Base-by-base conservation (phyloP, 2,113 vertebrate genomes). In the Serilophus lunatus region DNA sequence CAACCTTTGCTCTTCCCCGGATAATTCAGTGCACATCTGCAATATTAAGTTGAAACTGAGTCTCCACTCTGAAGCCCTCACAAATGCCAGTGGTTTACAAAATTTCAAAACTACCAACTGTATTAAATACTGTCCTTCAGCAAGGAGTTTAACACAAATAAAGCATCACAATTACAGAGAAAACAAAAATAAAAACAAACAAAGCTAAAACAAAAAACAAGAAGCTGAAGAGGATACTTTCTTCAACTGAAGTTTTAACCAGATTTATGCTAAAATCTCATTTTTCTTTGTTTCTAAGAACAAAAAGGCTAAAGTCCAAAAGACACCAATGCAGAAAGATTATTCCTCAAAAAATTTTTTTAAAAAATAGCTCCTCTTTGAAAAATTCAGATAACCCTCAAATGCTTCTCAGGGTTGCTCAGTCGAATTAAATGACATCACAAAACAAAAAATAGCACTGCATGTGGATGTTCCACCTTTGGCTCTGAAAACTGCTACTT, bases 1-100 rank as follows among this genome's bases (percentile, higher is more conserved):
- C 96, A 98, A 92, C 89, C 64, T 91, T 97, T 95, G 88, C 76
- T 95, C 94, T 92, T 93, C 95, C 96, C 92, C 6, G 35, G 95
- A 66, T 65, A 95, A 91, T 82, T 95, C 90, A 89, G 54, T 13
- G 7, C 50, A 88, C 7, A 86, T 70, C 69, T 91, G 78, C 92
- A 97, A 92, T 96, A 95, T 95, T 96, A 97, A 95, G 86, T 40
- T 84, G 35, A 76, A 96, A 86, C 45, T 86, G 72, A 91, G 79
- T 90, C 65, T 92, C 94, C 44, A 88, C 64, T 88, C 76, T 65
- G 22, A n/a, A 53, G 38, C 76, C 51, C 63, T 60, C 49, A 38
- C 28, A 60, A 83, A 87, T 44, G 5, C 10, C 33, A 71, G 23
- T 17, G 7, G 16, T 45, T 66, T 84, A 57, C 40, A 92, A 79